These are phyloP conservation scores for Lymantria monacha DNA, from an alignment of 2,888 invertebrate species.

Conservation along the genomic window DNA sequence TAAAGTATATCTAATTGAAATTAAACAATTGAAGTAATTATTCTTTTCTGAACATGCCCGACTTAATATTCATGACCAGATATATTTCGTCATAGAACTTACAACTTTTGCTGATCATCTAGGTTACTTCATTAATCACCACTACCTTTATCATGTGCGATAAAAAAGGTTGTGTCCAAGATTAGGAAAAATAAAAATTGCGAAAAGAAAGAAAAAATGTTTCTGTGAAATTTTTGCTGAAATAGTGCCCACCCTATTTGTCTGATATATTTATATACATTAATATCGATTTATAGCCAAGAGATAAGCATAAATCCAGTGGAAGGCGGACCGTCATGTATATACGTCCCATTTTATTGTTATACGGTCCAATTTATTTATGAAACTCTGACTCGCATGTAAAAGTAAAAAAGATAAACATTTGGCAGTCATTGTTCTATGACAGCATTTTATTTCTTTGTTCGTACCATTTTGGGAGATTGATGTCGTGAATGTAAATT, in stretches of 20 bases:
- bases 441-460: neutral
- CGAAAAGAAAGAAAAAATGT: no score
- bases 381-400: conserved; percentile 46
- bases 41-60: no score
- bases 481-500: neutral
- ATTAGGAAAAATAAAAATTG: no score
- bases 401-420: conserved; percentile 41
- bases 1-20: no score
- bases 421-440: conserved; percentile 34
- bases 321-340: conserved; percentile 55
- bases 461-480: neutral
- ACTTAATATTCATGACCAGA: no score
- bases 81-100: no score
- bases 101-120: no score
- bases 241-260: conserved; percentile 33
- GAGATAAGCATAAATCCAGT: conserved; percentile 72
- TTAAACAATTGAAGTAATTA: no score
- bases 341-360: conserved; percentile 66
- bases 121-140: no score
- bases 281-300: conserved; percentile 67
- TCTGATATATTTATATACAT: conserved; percentile 74
- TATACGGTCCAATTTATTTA: conserved; percentile 60
- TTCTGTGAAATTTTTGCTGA: neutral
- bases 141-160: no score
- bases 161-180: no score